Evolutionary conservation across 2,797 vertebrate species (phyloP), one percentile per base, ranked within the genome.

Genomic region (Spinus pinus): DNA sequence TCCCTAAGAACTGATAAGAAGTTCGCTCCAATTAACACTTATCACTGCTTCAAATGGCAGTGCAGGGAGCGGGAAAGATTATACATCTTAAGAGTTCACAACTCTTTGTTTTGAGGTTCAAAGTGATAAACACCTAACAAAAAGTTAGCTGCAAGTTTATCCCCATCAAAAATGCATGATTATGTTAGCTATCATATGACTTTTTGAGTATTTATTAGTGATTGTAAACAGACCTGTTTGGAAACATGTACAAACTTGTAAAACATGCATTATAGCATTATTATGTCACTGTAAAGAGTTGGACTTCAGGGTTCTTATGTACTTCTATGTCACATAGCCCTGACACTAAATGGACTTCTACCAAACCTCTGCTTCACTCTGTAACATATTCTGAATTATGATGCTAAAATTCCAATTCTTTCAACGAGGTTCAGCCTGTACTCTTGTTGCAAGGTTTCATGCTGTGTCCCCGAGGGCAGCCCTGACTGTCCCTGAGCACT

Each of bases 1-100:
- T 88, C 44, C 49, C 51, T 60, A 42, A 83, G 41, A 95, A 90
- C 14, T 19, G 46, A 46, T 88, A 93, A 91, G 62, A 72, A 89
- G 65, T 23, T 69, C 25, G 27, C 58, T 66, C 14, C 70, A 75
- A 71, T 84, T 93, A 93, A 12, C 58, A 79, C 12, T 93, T 92
- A 86, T 30, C 47, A 44, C 14, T 44, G 33, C 9, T 82, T 80
- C 51, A 86, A 61, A 65, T 16, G 14, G 50, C 24, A 69, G 13
- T 12, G 35, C 30, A 75, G 23, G 7, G 15, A 3, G 14, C 37
- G 16, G 19, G 22, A 42, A 94, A 69, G 50, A 65, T 69, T 50
- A 6, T 28, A 25, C 0, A 3, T 22, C 28, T 65, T 54, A 15
- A 17, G 10, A 51, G 30, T 9, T n/a, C 47, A 69, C 24, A 92